phyloP scores from a whole-genome alignment of 2,888 invertebrate genomes.

The Dione juno region DNA sequence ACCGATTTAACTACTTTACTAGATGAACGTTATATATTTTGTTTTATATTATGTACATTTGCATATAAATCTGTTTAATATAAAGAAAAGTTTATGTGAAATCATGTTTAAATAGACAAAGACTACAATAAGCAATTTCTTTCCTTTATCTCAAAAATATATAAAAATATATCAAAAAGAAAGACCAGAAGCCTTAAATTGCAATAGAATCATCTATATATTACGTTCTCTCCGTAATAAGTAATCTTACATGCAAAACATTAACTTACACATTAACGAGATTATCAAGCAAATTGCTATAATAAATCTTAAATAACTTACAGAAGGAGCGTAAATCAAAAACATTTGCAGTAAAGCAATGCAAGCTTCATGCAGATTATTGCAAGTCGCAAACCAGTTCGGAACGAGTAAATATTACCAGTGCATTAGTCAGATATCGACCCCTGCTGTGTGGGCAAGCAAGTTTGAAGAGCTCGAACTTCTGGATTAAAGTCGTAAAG shows the following conservation, averaged over 20 bases:
- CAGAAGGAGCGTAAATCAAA: slow-evolving; percentile 55
- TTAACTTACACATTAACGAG: slow-evolving; percentile 15
- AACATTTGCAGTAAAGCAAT: slow-evolving; percentile 55
- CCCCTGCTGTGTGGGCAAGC: slow-evolving; percentile 62
- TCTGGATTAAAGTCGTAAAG: slow-evolving; percentile 23
- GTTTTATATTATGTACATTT: too few relatives aligned
- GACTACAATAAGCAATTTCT: too few relatives aligned
- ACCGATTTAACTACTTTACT: background rate
- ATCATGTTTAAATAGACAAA: too few relatives aligned
- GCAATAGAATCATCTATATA: too few relatives aligned
- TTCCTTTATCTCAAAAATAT: too few relatives aligned
- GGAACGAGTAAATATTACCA: slow-evolving; percentile 68
- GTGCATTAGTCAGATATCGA: slow-evolving; percentile 74
- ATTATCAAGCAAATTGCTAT: slow-evolving; percentile 31
- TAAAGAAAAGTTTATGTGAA: too few relatives aligned
- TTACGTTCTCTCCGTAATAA: too few relatives aligned
- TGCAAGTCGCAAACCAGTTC: slow-evolving; percentile 47
- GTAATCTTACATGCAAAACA: background rate
- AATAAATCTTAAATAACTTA: slow-evolving; percentile 42
- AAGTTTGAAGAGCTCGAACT: slow-evolving; percentile 36
- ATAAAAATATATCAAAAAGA: too few relatives aligned
- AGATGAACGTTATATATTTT: background rate
- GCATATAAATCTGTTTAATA: too few relatives aligned
- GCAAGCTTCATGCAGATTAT: slow-evolving; percentile 46
- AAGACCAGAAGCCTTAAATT: too few relatives aligned